Evolutionary conservation across 2,113 vertebrate genomes (phyloP), one percentile per base, ranked within the genome.

Genomic region (Callocephalon fimbriatum): DNA sequence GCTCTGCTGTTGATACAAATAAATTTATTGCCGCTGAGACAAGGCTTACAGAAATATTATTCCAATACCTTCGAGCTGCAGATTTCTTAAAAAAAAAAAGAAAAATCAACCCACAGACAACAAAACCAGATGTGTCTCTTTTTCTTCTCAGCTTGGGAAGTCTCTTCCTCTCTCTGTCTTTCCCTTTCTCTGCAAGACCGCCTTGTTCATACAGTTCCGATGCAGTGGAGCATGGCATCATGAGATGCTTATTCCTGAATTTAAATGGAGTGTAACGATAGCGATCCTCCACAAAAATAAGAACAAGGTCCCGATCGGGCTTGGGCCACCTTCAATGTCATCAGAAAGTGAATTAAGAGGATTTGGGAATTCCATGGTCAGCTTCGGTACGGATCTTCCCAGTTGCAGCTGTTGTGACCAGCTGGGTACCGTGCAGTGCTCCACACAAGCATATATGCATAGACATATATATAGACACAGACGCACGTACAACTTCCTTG

Each of bases 211-310:
- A 94, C 95, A 97, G 92, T 96, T 94, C 97, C 81, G 96, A 96
- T 96, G 96, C 97, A 96, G 96, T 65, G 86, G 94, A 95, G 95
- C 96, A 98, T 93, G 97, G 97, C 54, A 29, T 96, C 96, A 93
- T 93, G 95, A 96, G 95, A 82, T 86, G 88, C 90, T 96, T 97
- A 96, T 96, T 97, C 97, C 93, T 62, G 97, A 89, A 95, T 97
- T 92, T 86, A 90, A 97, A 97, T 94, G 83, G 88, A 95, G 90
- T 87, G 80, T 48, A 93, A 72, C 66, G 90, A 19, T 96, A 89
- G 88, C 48, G 7, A 93, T 95, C 93, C 93, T 94, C 94, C 2
- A 31, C 4, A 2, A 74, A 92, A 95, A 90, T 61, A 82, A 93
- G 63, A 96, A 59, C 71, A 85, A 88, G 50, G 75, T 97, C 59